Evolutionary conservation across 1,140 invertebrate species (phyloP).

Genomic region (Solen grandis): DNA sequence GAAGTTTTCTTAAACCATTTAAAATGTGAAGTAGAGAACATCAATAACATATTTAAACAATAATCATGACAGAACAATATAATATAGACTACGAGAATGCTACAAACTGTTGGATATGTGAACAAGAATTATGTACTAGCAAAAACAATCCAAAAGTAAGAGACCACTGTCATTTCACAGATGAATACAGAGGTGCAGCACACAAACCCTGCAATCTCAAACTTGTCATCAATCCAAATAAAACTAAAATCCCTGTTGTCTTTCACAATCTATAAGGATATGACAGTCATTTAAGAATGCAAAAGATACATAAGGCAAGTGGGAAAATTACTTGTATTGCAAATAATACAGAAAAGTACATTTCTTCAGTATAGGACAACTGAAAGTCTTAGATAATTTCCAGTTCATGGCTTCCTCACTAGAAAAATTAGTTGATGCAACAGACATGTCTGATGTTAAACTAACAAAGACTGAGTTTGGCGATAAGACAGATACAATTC

Average conservation of each 20-base stretch:
- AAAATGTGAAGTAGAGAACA: too few relatives aligned
- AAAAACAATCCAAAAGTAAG: neutral
- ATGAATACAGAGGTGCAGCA: too few relatives aligned
- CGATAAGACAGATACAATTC: conserved; percentile 19
- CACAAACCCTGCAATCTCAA: too few relatives aligned
- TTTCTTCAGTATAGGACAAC: conserved; percentile 25
- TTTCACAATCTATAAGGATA: too few relatives aligned
- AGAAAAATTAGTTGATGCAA: neutral
- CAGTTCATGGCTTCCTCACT: too few relatives aligned
- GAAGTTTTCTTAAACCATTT: too few relatives aligned
- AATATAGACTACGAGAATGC: conserved; percentile 1
- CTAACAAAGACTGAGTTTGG: conserved; percentile 26
- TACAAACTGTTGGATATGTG: too few relatives aligned
- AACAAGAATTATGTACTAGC: too few relatives aligned
- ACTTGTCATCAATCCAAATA: too few relatives aligned
- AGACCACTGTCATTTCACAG: too few relatives aligned
- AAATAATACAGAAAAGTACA: conserved; percentile 21
- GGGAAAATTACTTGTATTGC: neutral
- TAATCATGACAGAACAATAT: conserved; percentile 35
- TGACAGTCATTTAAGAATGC: conserved; percentile 17
- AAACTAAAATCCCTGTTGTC: too few relatives aligned
- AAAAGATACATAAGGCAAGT: neutral
- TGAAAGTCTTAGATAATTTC: conserved; percentile 21
- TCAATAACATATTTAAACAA: neutral
- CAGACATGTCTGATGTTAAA: neutral